A percentile compares a stretch with the other conserved stretches of the same genome.
These are phyloP conservation scores for Stenodema calcarata DNA, from an alignment of 2,888 invertebrate genomes.

Conservation along the genomic window DNA sequence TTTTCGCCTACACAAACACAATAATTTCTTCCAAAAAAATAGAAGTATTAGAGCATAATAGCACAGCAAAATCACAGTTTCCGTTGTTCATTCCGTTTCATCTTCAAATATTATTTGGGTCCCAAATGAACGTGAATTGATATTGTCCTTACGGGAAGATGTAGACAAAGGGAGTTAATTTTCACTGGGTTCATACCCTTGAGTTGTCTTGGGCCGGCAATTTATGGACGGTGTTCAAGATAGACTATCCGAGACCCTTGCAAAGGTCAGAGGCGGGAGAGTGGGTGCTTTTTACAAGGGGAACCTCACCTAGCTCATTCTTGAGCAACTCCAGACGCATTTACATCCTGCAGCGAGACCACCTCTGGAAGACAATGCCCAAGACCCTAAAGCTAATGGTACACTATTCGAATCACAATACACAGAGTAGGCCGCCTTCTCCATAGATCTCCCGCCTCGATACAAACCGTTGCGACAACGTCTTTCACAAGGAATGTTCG, in stretches of 20 bases:
- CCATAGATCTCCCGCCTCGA: not conserved
- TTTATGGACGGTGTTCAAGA: not conserved
- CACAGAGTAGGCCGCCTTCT: not conserved
- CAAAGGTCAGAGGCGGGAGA: not conserved
- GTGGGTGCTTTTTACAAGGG: not conserved
- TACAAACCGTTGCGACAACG: not conserved
- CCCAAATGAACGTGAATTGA: no score
- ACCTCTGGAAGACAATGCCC: not conserved
- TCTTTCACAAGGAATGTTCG: not conserved
- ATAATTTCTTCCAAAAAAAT: no score
- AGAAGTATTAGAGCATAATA: no score
- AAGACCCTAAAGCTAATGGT: not conserved
- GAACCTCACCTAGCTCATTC: not conserved
- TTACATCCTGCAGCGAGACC: not conserved
- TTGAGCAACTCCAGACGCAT: not conserved
- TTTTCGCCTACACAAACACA: no score
- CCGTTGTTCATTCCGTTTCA: no score
- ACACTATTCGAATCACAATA: not conserved
- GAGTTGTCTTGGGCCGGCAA: not conserved
- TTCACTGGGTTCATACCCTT: not conserved
- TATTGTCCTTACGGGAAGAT: no score
- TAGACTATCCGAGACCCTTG: not conserved
- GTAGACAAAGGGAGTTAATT: no score
- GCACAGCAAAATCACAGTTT: no score
- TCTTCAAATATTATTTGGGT: no score